Evolutionary conservation across 1,140 invertebrate genomes (phyloP).

Genomic region (Drosophila aff.): DNA sequence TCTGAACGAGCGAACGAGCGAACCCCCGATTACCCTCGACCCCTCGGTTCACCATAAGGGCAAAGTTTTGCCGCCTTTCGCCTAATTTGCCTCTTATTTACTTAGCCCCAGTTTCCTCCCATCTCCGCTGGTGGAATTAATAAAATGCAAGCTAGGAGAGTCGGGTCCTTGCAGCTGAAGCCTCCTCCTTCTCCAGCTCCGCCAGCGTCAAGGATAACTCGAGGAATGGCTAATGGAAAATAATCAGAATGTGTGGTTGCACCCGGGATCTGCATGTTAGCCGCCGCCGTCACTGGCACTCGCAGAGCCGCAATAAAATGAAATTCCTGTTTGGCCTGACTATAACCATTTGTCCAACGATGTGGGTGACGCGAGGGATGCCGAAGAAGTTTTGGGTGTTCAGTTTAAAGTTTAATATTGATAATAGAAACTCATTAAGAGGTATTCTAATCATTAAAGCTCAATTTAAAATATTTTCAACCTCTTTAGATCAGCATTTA

Average conservation of each 20-base stretch:
- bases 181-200: background rate
- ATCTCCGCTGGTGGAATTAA: constrained; percentile 40
- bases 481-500: no score
- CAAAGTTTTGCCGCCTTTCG: constrained; percentile 45
- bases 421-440: background rate
- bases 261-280: constrained; percentile 46
- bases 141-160: constrained; percentile 35
- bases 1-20: constrained; percentile 10
- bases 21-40: constrained; percentile 14
- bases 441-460: background rate
- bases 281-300: constrained; percentile 28
- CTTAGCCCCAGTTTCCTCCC: constrained; percentile 37
- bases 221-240: constrained; percentile 54
- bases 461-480: no score
- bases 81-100: constrained; percentile 70
- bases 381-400: background rate
- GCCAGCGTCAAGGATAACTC: constrained; percentile 1
- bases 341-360: constrained; percentile 33
- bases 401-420: background rate
- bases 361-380: constrained; percentile 17
- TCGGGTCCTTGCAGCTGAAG: constrained; percentile 16
- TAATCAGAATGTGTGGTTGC: constrained; percentile 46
- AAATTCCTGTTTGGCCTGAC: constrained; percentile 52
- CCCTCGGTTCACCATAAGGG: constrained; percentile 4
- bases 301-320: constrained; percentile 40